Evolutionary conservation across 1,140 invertebrate species (phyloP), one percentile per base, ranked within the genome.

Genomic region (Harpegnathos saltator): DNA sequence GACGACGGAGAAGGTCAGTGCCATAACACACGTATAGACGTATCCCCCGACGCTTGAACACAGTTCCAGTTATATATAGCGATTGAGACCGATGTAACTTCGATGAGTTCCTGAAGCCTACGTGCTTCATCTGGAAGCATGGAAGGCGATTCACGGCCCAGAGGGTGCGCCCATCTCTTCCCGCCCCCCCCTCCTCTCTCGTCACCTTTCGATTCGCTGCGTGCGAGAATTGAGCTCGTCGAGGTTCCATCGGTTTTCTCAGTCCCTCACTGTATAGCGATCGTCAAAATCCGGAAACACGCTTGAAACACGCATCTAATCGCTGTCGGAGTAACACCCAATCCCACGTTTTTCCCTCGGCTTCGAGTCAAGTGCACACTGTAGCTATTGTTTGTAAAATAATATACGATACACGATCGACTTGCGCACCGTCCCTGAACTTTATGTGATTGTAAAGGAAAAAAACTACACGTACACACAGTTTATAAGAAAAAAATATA

Each of bases 361-460:
- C 63, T 85, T 85, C 65, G 71, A 82, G 44, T 73, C 80, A 85
- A 54, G 29, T 68, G 78, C 68, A 82, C 54, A 82, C 54, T 65
- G 61, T 65, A 82, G 83, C 61, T 54, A 58, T 24, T 26, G 72
- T 62, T 69, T 72, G 68, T 82, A 82, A 82, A 66, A 73, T 69
- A 66, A 62, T 66, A 83, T 82, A 82, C 68, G 68, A 82, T 83
- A 68, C 50, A 77, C 73, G 58, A 82, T 81, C 52, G 48, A 82
- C 50, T 63, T 73, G 83, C 59, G 58, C 83, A 82, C 63, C 78
- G 61, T 73, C 72, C 63, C 59, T 65, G n/a, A 82, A 62, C 50
- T 74, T 73, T 19, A 74, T 56, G 66, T 77, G 75, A 82, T 73
- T 72, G 50, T 58, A 65, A 66, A 74, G 22, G 62, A 66, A 81